Percentiles rank a stretch among this genome's conserved stretches.
Conservation (phyloP, 2,797 vertebrate species). For the Lacerta bilineata region DNA sequence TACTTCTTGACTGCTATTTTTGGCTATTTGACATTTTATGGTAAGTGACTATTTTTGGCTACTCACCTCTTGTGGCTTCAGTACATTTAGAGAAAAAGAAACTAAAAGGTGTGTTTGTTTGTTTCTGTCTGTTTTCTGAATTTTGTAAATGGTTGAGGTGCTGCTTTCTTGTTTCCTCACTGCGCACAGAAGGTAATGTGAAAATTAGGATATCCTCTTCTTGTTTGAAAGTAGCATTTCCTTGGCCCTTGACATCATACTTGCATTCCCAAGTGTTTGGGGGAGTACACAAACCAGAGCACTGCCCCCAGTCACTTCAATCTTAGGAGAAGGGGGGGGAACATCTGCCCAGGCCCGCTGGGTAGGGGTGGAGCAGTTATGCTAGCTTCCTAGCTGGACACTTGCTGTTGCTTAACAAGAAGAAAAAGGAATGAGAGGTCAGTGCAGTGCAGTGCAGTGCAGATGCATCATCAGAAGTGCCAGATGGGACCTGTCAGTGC, state of each 20-base stretch:
- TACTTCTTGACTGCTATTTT: constrained; percentile 95
- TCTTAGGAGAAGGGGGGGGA: background rate
- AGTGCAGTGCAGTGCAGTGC: no score
- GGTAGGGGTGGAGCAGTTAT: no score
- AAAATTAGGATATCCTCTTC: background rate
- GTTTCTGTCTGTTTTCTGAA: background rate
- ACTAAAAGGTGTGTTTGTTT: background rate
- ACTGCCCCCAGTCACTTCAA: background rate
- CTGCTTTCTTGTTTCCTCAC: background rate
- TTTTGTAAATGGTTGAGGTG: background rate
- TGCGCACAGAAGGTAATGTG: background rate
- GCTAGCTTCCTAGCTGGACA: no score
- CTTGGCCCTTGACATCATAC: background rate
- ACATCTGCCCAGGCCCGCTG: no score
- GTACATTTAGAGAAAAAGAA: background rate
- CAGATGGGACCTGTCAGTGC: no score
- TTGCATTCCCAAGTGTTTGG: background rate
- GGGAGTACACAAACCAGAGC: background rate
- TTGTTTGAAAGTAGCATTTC: background rate
- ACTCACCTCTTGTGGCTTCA: constrained; percentile 12
- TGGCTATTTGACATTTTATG: constrained; percentile 96
- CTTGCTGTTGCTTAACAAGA: no score
- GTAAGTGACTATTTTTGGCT: constrained; percentile 80
- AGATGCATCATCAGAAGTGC: no score
- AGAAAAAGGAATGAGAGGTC: no score